Conservation (phyloP, 2,888 invertebrate species). For the Rhaphigaster nebulosa region DNA sequence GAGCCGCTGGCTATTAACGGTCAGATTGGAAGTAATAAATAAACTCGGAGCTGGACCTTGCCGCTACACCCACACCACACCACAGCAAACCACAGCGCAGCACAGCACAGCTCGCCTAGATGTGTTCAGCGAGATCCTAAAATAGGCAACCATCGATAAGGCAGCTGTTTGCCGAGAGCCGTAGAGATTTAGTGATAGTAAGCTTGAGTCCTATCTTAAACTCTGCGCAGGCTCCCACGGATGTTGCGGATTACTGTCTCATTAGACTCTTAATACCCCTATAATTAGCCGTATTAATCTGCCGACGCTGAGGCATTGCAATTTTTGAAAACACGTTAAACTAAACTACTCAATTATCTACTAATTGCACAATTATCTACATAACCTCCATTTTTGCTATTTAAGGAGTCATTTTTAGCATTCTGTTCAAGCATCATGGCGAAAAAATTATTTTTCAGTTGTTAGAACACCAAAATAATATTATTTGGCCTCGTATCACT, state of each 20-base stretch:
- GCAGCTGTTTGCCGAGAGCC: no score
- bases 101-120: background rate
- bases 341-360: background rate
- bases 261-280: background rate
- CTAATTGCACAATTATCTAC: background rate
- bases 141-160: background rate
- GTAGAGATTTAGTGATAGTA: background rate
- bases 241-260: background rate
- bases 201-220: background rate
- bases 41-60: background rate
- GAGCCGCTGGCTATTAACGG: background rate
- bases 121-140: background rate
- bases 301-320: background rate
- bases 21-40: conserved; percentile 30
- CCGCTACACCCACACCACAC: background rate
- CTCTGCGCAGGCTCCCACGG: background rate
- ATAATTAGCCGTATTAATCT: background rate
- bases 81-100: background rate
- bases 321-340: background rate
- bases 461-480: no score
- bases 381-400: background rate
- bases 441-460: no score
- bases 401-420: background rate
- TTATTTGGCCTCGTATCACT: no score
- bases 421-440: background rate